Percentiles rank a stretch among this genome's conserved stretches.
phyloP scores from a whole-genome alignment of 2,113 vertebrate species.

The Cryptomyrus ogoouensis region DNA sequence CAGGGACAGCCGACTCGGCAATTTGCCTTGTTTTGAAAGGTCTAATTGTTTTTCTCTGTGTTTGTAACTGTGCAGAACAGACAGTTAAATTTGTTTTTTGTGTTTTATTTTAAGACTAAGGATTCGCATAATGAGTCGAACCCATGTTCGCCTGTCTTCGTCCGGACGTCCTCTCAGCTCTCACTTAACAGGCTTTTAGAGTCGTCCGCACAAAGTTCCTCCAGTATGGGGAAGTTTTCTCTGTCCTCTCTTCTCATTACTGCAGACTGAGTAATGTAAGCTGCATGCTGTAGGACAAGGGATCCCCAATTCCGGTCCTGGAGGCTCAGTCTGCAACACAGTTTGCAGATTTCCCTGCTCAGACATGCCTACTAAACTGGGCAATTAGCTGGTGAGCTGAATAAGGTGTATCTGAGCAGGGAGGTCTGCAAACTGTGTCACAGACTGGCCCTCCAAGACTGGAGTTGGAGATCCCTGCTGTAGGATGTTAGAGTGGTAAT shows the following conservation, averaged over 20 bases:
- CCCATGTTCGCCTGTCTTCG: not conserved
- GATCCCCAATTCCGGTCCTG: not conserved
- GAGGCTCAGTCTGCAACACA: not conserved
- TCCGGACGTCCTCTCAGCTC: not conserved
- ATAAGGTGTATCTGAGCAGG: not conserved
- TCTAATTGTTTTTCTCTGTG: not conserved
- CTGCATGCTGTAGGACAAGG: not conserved
- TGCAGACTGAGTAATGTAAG: not conserved
- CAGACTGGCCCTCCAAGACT: not conserved
- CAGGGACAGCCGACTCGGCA: not conserved
- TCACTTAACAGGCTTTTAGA: not conserved
- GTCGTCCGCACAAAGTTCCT: not conserved
- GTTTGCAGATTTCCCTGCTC: not conserved
- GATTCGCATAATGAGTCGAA: not conserved
- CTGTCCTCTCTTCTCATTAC: not conserved
- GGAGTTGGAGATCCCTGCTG: not conserved
- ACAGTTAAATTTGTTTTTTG: not conserved
- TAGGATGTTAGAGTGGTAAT: not conserved
- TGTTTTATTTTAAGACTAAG: not conserved
- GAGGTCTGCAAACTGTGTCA: not conserved
- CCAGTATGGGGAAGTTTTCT: not conserved
- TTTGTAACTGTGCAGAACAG: not conserved
- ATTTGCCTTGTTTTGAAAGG: conserved; percentile 2
- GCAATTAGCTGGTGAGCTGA: not conserved
- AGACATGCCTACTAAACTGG: not conserved